Percentiles rank a stretch among this genome's conserved stretches.
Evolutionary conservation across 2,113 vertebrate species (phyloP).

Genomic region (Eclectus roratus): DNA sequence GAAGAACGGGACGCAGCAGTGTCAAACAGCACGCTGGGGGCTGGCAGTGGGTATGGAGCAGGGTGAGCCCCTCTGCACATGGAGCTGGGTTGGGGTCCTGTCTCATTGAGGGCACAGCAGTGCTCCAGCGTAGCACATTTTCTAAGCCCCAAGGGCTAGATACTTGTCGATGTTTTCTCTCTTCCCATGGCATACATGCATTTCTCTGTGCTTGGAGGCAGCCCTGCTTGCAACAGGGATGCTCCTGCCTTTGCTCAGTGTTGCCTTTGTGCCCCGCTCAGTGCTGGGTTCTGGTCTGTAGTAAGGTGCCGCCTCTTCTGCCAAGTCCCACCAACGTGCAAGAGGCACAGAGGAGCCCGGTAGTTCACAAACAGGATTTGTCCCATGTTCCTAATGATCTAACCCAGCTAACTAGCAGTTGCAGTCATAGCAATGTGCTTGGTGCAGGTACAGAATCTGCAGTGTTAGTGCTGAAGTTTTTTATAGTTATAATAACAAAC

Average conservation of each 20-base stretch:
- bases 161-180: accelerated
- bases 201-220: accelerated
- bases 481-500: neutral
- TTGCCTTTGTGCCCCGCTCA: neutral
- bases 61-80: neutral
- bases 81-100: neutral
- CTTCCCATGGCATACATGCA: accelerated
- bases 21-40: neutral
- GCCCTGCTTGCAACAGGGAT: accelerated
- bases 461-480: neutral
- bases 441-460: neutral
- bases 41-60: neutral
- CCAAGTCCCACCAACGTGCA: accelerated
- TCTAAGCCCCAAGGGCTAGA: accelerated
- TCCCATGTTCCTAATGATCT: accelerated
- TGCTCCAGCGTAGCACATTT: accelerated
- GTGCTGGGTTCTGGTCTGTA: accelerated
- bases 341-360: accelerated
- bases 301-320: neutral
- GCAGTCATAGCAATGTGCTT: accelerated
- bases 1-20: neutral
- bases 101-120: accelerated
- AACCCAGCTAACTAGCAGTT: accelerated
- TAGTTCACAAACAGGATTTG: neutral
- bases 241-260: neutral